Base-by-base conservation (phyloP, 2,888 invertebrate genomes). In the Rhingia campestris region DNA sequence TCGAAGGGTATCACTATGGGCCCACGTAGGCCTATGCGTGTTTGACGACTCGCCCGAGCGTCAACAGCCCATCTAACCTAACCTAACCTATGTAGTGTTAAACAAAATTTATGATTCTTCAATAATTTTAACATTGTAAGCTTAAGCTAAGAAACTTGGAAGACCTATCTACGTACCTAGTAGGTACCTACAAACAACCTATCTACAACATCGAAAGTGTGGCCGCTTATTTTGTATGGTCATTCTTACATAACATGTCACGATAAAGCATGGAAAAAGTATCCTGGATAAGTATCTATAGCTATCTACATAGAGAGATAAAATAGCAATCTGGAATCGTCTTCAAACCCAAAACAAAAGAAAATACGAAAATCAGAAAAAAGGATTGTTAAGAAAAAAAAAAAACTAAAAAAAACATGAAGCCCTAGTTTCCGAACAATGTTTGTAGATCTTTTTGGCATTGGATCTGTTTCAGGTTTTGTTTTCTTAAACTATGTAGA, bases 351-450 rank as follows among this genome's bases (percentile, higher is more conserved):
- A 47, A 66, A 61, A 61, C n/a, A 45, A 35, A 45, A 45, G 54
- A n/a, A 59, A 9, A 3, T 59, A 53, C 4, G 59, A 22, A 74
- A 43, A 10, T 14, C 35, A 58, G 41, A 53, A 49, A 47, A 35
- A 37, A 53, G 32, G 51, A 64, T 72, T 81, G 77, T 58, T n/a
- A 33, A 43, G 59, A 72, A 72, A 72, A 81, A 81, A 73, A 77
- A 63, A 43, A 59, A 49, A 73, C 66, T 39, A 59, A 72, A 70
- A 64, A 59, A 64, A 73, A 66, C 67, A 47, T 69, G 82, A 77
- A 82, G 82, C 82, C 82, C 82, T 79, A 82, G 82, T 82, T 82
- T 67, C 64, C 45, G 35, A 82, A 82, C 82, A 73, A 73, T 69
- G 53, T 79, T 79, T 73, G 63, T n/a, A 45, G 49, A n/a, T 61